These are phyloP conservation scores for Chelon auratus DNA, from an alignment of 2,797 vertebrate species.

Conservation along the genomic window DNA sequence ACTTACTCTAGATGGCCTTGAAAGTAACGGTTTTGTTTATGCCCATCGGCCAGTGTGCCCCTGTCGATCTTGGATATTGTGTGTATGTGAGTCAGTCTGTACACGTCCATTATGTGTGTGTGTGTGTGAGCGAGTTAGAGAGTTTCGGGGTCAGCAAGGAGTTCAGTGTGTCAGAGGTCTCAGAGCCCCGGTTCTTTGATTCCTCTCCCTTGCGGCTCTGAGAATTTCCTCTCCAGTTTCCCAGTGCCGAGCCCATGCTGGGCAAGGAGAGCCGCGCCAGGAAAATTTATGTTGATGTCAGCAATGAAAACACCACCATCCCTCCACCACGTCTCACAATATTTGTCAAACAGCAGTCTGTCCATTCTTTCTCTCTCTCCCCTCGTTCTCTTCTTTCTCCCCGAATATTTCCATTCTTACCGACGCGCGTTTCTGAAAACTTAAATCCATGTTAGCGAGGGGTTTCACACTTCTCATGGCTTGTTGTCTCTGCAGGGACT, in stretches of 20 bases:
- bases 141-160: constrained; percentile 72
- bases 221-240: constrained; percentile 85
- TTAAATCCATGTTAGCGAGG: constrained; percentile 66
- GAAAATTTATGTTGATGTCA: constrained; percentile 88
- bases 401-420: constrained; percentile 70
- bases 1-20: constrained; percentile 40
- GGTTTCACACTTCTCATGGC: constrained; percentile 80
- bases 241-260: constrained; percentile 82
- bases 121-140: constrained; percentile 44
- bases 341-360: constrained; percentile 87
- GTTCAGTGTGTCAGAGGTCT: constrained; percentile 85
- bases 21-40: constrained; percentile 33
- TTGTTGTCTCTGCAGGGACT: constrained; percentile 80
- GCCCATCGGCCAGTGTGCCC: constrained; percentile 21
- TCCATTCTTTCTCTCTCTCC: constrained; percentile 76
- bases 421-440: constrained; percentile 68
- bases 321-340: constrained; percentile 84
- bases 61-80: constrained; percentile 14
- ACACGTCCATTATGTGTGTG: constrained; percentile 38
- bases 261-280: constrained; percentile 78
- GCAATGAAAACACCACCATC: constrained; percentile 85
- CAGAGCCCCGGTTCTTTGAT: constrained; percentile 80
- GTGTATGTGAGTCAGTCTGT: constrained; percentile 20
- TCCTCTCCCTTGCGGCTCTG: constrained; percentile 77
- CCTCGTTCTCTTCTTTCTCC: constrained; percentile 67